Evolutionary conservation across 2,113 vertebrate species (phyloP).

Genomic region (Vulpes lagopus): DNA sequence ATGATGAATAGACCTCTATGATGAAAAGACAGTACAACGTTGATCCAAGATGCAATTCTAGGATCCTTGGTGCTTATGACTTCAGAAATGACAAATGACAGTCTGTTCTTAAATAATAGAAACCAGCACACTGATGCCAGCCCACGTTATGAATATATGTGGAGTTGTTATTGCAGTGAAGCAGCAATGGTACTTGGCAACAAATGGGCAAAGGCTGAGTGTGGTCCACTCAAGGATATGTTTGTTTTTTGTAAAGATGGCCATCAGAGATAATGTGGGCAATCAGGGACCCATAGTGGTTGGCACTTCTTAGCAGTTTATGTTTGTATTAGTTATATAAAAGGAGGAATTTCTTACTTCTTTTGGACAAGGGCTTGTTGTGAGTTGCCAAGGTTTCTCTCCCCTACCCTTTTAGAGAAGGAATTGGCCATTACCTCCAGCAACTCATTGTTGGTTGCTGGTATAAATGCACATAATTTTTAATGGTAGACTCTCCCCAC

Average conservation of each 20-base stretch:
- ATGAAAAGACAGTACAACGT: not conserved
- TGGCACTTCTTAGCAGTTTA: constrained; percentile 67
- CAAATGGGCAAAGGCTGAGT: constrained; percentile 50
- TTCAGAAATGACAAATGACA: constrained; percentile 32
- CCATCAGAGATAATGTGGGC: constrained; percentile 72
- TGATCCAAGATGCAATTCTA: not conserved
- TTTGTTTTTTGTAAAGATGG: constrained; percentile 67
- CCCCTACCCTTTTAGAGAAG: constrained; percentile 19
- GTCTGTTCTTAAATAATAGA: not conserved
- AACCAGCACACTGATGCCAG: not conserved
- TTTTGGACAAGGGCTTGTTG: constrained; percentile 71
- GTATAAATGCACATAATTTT: constrained; percentile 71
- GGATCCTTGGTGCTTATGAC: not conserved
- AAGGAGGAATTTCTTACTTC: constrained; percentile 69
- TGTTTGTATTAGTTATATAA: constrained; percentile 71
- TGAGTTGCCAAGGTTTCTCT: constrained; percentile 67
- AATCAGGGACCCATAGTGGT: constrained; percentile 55
- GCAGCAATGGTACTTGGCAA: constrained; percentile 53
- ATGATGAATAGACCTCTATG: not conserved
- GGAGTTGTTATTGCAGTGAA: constrained; percentile 54
- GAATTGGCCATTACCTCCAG: constrained; percentile 69
- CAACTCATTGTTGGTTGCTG: constrained; percentile 72
- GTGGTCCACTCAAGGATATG: not conserved
- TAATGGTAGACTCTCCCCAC: constrained; percentile 47
- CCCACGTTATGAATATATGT: not conserved